Evolutionary conservation across 1,140 invertebrate species (phyloP), one percentile per base, ranked within the genome.

Genomic region (Himalopsyche phryganea): DNA sequence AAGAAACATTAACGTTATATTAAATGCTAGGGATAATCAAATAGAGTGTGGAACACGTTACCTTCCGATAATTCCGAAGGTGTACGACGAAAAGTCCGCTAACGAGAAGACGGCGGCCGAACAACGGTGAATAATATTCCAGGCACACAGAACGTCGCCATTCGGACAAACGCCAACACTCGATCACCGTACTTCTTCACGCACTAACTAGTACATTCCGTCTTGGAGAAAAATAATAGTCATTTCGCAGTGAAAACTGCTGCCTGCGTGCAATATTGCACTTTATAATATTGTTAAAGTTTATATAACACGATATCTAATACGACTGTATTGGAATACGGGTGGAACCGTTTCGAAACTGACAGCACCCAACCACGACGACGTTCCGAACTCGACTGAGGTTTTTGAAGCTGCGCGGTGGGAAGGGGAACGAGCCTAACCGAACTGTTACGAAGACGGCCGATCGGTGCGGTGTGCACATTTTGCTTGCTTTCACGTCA

Each of bases 281-380:
- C 52, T 55, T 55, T 55, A 35, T 47, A 47, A 36, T 44, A 53
- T 40, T 40, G 52, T 55, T 55, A 38, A 44, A 55, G 52, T 55
- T 55, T 55, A 55, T 55, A 47, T 55, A 55, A 55, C 52, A 55
- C 52, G 54, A 56, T 51, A 46, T 58, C 33, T 32, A 52, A 58
- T 32, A 52, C 56, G 56, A 58, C 50, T 18, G n/a, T 13, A 53
- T 11, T 45, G 20, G n/a, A 23, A 42, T 44, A 35, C 58, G 42
- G 50, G 44, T 35, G 46, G 42, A 53, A 54, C 18, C 15, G 23
- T 42, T 20, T 14, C 41, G 32, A 33, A 28, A 14, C 50, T 18
- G 15, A 32, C 36, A 32, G 20, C 48, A 19, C n/a, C 58, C 50
- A 44, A n/a, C 50, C 3, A 20, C 11, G 44, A 45, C 50, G 48